A percentile compares a stretch with the other conserved stretches of the same genome.
Conservation (phyloP, 2,888 invertebrate genomes). For the Siphlonurus alternatus region DNA sequence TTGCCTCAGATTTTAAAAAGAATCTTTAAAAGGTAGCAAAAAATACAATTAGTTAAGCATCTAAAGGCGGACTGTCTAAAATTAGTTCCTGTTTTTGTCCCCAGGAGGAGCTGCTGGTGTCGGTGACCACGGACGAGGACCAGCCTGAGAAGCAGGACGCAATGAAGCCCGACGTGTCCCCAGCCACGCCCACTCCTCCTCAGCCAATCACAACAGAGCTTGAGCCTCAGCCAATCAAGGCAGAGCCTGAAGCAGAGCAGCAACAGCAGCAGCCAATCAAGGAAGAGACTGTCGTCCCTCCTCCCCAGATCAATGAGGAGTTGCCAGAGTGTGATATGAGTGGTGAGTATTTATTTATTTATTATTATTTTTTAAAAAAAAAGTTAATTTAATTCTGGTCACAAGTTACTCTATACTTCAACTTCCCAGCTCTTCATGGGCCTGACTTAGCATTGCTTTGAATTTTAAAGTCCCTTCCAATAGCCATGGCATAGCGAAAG, state of each 20-base stretch:
- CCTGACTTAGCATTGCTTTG: no score
- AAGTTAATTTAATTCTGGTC: not conserved
- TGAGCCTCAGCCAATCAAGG: conserved; percentile 1
- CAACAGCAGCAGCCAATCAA: not conserved
- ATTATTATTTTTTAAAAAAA: no score
- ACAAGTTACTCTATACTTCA: no score
- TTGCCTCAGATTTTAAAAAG: no score
- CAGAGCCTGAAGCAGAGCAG: not conserved
- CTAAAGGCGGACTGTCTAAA: no score
- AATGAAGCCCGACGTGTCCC: conserved; percentile 20
- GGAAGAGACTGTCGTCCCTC: not conserved
- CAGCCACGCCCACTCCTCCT: conserved; percentile 14
- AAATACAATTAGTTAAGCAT: no score
- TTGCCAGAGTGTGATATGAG: conserved; percentile 1
- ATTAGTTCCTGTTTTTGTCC: not conserved
- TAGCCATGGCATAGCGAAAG: no score
- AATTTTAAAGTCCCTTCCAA: no score
- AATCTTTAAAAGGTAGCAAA: no score
- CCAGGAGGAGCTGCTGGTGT: not conserved
- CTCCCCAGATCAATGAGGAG: not conserved
- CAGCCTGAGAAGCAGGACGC: conserved; percentile 8
- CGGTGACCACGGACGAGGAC: conserved; percentile 4
- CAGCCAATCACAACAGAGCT: not conserved
- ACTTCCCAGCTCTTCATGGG: no score
- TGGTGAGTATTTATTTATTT: not conserved